These are phyloP conservation scores for Bolborhynchus lineola DNA, from an alignment of 2,113 vertebrate species.

Conservation along the genomic window DNA sequence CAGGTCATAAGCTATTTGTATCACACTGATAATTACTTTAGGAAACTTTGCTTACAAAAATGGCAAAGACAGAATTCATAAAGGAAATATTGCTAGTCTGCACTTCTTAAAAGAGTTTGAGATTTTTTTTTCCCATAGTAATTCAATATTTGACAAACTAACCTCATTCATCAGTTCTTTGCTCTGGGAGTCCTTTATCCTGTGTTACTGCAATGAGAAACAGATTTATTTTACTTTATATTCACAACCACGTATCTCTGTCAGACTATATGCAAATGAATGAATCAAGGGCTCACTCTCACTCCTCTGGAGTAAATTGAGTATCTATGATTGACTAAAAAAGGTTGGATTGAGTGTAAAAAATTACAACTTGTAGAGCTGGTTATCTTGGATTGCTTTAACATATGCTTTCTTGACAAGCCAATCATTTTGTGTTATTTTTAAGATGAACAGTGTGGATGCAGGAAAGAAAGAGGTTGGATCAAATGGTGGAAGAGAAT, in stretches of 20 bases:
- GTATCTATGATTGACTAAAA: not conserved
- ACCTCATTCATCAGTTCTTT: not conserved
- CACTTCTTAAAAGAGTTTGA: not conserved
- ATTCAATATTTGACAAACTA: not conserved
- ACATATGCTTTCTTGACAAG: not conserved
- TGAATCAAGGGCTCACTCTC: not conserved
- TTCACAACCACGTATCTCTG: not conserved
- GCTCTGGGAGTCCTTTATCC: not conserved
- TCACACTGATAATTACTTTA: not conserved
- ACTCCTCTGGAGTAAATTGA: not conserved
- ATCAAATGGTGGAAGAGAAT: not conserved
- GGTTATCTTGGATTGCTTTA: not conserved
- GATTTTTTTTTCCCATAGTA: not conserved
- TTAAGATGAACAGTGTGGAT: not conserved
- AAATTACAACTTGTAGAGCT: not conserved
- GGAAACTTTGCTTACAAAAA: not conserved
- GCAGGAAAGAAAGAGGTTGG: not conserved
- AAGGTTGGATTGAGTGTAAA: not conserved
- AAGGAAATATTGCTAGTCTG: not conserved
- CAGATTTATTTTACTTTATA: slow-evolving; percentile 1
- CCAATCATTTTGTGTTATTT: not conserved
- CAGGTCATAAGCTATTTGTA: not conserved
- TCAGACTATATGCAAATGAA: slow-evolving; percentile 7
- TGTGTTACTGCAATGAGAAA: not conserved
- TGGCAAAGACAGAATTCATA: not conserved